Base-by-base conservation (phyloP, 1,140 invertebrate genomes). In the Choristoneura fumiferana region DNA sequence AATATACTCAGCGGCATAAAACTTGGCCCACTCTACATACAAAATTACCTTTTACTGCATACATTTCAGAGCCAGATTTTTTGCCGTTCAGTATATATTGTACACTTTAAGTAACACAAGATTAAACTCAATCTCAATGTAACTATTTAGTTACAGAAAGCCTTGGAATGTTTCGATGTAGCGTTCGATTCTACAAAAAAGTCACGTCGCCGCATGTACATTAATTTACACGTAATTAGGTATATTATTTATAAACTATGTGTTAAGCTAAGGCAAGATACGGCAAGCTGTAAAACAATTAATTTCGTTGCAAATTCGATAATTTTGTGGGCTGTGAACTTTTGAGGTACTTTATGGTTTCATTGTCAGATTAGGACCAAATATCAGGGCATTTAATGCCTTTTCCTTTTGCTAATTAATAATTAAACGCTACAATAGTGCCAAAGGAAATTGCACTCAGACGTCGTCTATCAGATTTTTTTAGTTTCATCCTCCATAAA, bases 111-210 rank as follows among this genome's bases (percentile, higher is more conserved):
- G n/a, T n/a, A n/a, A n/a, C n/a, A n/a, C n/a, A n/a, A n/a, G n/a
- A n/a, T n/a, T n/a, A n/a, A n/a, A n/a, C n/a, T n/a, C n/a, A n/a
- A n/a, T n/a, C n/a, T n/a, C n/a, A n/a, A n/a, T n/a, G n/a, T n/a
- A n/a, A n/a, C n/a, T n/a, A n/a, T n/a, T n/a, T n/a, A 29, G 22
- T 2, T 6, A 29, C 22, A 29, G n/a, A n/a, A n/a, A 40, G 43
- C 40, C 35, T 57, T 15, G 45, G 57, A 59, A 59, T 59, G 57
- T 18, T 61, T 61, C 59, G 59, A 61, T 61, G 59, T 61, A 36
- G 34, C 34, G 22, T 36, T 58, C 49, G 43, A 45, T 45, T 43
- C 40, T 52, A 56, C 17, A 49, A 49, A 43, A 43, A 0, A 29
- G 43, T 33, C 43, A 49, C 43, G 22, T 29, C 22, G 22, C 22